phyloP scores from a whole-genome alignment of 35 echinoderm and acorn worm genomes.

The Heliocidaris tuberculata region DNA sequence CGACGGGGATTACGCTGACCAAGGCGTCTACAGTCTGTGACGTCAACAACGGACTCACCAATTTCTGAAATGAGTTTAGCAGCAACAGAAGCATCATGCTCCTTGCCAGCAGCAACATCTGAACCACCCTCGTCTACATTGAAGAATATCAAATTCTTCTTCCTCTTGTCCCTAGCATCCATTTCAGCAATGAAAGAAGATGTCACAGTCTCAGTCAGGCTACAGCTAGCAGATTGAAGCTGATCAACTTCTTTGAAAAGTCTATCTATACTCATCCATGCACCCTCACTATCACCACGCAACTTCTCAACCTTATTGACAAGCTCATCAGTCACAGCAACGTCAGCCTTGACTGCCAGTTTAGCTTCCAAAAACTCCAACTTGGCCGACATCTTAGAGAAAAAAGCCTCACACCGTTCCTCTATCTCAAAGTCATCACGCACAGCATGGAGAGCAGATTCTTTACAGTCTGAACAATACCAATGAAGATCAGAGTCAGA shows the following conservation, averaged over 20 bases:
- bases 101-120: too few relatives aligned
- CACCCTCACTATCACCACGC: background rate
- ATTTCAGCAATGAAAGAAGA: slow-evolving; percentile 8
- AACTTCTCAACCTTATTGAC: background rate
- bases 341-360: background rate
- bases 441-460: background rate
- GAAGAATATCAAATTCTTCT: too few relatives aligned
- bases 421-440: slow-evolving; percentile 19
- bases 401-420: slow-evolving; percentile 19
- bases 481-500: slow-evolving; percentile 12
- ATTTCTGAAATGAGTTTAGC: too few relatives aligned
- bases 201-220: background rate
- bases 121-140: too few relatives aligned
- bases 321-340: too few relatives aligned
- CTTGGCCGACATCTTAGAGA: background rate
- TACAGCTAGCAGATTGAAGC: background rate
- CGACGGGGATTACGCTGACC: background rate
- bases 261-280: background rate
- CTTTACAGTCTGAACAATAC: background rate
- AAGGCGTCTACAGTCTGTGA: background rate
- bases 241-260: background rate
- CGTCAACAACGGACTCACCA: background rate
- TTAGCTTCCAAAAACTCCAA: background rate
- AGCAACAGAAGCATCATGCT: too few relatives aligned
- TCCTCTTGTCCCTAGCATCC: too few relatives aligned